Percentiles rank a stretch among this genome's conserved stretches.
Evolutionary conservation across 2,797 vertebrate species (phyloP).

Genomic region (Siniperca undulata): DNA sequence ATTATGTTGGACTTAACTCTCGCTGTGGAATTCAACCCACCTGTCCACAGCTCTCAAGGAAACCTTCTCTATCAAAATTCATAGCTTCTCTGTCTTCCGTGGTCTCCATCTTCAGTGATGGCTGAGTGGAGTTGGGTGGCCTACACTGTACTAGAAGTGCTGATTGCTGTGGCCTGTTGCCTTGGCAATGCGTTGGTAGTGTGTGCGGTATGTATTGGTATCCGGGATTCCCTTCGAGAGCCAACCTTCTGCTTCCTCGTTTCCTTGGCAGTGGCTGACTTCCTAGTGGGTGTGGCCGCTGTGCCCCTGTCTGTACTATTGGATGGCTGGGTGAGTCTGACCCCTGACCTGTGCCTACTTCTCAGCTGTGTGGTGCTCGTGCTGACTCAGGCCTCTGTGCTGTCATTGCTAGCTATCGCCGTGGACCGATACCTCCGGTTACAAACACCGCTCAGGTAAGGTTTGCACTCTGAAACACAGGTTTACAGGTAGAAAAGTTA

Average conservation of each 20-base stretch:
- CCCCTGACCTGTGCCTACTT: slow-evolving; percentile 85
- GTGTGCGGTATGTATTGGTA: slow-evolving; percentile 83
- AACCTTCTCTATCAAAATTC: slow-evolving; percentile 6
- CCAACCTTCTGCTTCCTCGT: slow-evolving; percentile 89
- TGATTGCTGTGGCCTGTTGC: slow-evolving; percentile 76
- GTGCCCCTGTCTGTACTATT: slow-evolving; percentile 87
- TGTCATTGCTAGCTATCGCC: slow-evolving; percentile 90
- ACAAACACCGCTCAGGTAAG: slow-evolving; percentile 83
- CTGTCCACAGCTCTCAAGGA: slow-evolving; percentile 15
- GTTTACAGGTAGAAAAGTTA: background rate
- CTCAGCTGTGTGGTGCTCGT: slow-evolving; percentile 87
- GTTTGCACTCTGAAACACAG: background rate
- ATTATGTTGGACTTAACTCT: slow-evolving; percentile 45
- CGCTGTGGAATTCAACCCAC: slow-evolving; percentile 12
- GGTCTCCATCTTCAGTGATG: slow-evolving; percentile 47
- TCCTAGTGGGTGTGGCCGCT: slow-evolving; percentile 87
- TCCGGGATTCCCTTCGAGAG: slow-evolving; percentile 78
- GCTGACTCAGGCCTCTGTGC: slow-evolving; percentile 89
- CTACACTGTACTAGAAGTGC: slow-evolving; percentile 72
- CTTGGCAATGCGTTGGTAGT: slow-evolving; percentile 89
- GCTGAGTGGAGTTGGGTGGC: slow-evolving; percentile 67
- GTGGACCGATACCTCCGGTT: slow-evolving; percentile 89
- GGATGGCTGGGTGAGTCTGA: slow-evolving; percentile 77
- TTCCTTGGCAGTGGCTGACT: slow-evolving; percentile 89
- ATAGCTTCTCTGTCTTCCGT: background rate